These are phyloP conservation scores for Venustoraphidia nigricollis DNA, from an alignment of 2,888 invertebrate genomes.

Conservation along the genomic window DNA sequence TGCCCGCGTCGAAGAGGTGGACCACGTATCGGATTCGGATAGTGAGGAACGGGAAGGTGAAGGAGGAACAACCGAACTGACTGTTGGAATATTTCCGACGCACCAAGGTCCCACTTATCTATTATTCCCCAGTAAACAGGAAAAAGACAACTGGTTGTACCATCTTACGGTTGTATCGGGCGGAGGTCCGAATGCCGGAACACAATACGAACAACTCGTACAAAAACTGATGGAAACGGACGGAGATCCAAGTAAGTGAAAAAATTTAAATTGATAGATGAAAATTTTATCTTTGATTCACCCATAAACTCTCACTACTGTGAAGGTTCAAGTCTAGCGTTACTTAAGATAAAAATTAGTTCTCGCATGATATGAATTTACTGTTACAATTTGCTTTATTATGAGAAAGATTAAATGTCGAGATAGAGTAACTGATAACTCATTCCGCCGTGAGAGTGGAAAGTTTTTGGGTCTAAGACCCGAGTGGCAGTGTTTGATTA, in stretches of 20 bases:
- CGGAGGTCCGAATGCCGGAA: constrained; percentile 79
- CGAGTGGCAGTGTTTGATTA: too few species aligned
- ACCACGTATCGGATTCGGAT: constrained; percentile 82
- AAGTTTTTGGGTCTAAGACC: too few species aligned
- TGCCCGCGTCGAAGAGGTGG: constrained; percentile 88
- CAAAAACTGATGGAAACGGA: constrained; percentile 95
- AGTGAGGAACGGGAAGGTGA: constrained; percentile 75
- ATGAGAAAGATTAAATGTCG: too few species aligned
- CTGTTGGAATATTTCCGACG: constrained; percentile 87
- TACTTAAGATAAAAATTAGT: too few species aligned
- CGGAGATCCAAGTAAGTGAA: constrained; percentile 67
- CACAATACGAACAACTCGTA: constrained; percentile 89
- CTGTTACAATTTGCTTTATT: too few species aligned
- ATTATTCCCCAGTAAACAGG: constrained; percentile 80
- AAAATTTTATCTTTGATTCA: too few species aligned
- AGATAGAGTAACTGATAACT: too few species aligned
- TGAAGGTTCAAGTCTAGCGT: too few species aligned
- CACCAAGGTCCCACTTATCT: constrained; percentile 91
- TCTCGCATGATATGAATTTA: too few species aligned
- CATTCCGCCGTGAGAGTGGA: too few species aligned
- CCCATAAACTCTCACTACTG: too few species aligned
- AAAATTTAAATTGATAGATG: too few species aligned
- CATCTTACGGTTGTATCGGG: constrained; percentile 86
- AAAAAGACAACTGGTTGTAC: constrained; percentile 80
- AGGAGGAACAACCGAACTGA: constrained; percentile 54